Percentiles rank a stretch among this genome's conserved stretches.
Conservation (phyloP, 2,113 vertebrate genomes). For the Bubo scandiacus region DNA sequence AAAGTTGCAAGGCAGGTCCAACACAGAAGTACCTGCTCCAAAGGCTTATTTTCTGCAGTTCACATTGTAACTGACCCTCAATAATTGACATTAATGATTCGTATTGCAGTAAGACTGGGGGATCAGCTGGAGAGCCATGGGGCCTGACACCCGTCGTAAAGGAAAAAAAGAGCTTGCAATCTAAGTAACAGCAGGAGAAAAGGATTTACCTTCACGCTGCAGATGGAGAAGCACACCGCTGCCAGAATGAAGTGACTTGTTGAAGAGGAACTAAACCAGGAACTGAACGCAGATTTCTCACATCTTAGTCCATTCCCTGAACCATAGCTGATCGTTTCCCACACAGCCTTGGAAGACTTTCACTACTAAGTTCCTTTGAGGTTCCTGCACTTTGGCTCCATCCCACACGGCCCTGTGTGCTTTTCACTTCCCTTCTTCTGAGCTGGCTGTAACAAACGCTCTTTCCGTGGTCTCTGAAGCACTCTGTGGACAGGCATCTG, state of each 20-base stretch:
- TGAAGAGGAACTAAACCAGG: neutral
- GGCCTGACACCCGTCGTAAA: neutral
- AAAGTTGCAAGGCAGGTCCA: neutral
- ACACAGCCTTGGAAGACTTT: neutral
- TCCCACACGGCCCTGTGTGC: neutral
- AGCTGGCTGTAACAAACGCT: neutral
- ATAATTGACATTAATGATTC: neutral
- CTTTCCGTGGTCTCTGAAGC: neutral
- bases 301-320: neutral
- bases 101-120: neutral
- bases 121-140: neutral
- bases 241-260: neutral
- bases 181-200: neutral
- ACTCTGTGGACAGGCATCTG: neutral
- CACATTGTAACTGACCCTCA: neutral
- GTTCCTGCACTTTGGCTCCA: neutral
- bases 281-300: neutral
- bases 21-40: neutral
- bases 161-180: neutral
- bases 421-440: neutral
- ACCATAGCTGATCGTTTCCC: neutral
- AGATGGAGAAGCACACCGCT: neutral
- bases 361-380: neutral
- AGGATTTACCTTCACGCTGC: neutral
- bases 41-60: neutral